These are phyloP conservation scores for Tokudaia muenninki DNA, from an alignment of 2,797 vertebrate species.

Conservation along the genomic window DNA sequence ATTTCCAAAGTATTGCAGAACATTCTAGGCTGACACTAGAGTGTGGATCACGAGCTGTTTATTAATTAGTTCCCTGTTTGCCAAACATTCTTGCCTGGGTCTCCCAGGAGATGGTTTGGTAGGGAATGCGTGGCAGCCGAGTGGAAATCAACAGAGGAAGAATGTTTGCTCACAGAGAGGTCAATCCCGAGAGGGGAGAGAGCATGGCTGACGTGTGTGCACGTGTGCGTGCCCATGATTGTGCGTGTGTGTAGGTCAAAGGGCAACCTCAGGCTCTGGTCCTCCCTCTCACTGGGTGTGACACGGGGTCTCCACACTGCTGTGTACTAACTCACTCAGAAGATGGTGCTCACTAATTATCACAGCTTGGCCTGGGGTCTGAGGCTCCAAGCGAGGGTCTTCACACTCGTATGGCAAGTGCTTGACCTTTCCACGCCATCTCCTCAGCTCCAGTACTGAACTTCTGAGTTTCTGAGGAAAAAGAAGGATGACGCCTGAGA, in stretches of 20 bases:
- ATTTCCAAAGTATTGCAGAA: conserved; percentile 70
- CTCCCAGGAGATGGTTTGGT: conserved; percentile 55
- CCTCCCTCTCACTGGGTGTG: background rate
- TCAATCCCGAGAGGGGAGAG: background rate
- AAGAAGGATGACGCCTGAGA: background rate
- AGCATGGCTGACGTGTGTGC: background rate
- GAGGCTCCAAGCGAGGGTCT: no score
- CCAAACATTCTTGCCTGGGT: conserved; percentile 67
- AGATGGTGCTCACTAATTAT: accelerated
- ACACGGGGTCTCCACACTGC: background rate
- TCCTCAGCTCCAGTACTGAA: background rate
- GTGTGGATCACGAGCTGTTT: conserved; percentile 67
- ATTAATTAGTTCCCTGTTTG: conserved; percentile 73
- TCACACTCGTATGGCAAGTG: background rate
- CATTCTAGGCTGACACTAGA: conserved; percentile 40
- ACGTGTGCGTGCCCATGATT: no score
- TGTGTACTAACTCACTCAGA: background rate
- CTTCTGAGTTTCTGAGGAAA: background rate
- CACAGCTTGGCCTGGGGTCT: background rate
- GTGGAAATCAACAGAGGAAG: conserved; percentile 18
- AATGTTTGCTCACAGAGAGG: background rate
- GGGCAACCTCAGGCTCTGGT: background rate
- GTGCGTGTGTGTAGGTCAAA: background rate
- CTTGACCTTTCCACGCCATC: background rate
- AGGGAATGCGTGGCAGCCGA: conserved; percentile 24